Conservation (phyloP, 2,797 vertebrate genomes). For the Buceros bicornis region DNA sequence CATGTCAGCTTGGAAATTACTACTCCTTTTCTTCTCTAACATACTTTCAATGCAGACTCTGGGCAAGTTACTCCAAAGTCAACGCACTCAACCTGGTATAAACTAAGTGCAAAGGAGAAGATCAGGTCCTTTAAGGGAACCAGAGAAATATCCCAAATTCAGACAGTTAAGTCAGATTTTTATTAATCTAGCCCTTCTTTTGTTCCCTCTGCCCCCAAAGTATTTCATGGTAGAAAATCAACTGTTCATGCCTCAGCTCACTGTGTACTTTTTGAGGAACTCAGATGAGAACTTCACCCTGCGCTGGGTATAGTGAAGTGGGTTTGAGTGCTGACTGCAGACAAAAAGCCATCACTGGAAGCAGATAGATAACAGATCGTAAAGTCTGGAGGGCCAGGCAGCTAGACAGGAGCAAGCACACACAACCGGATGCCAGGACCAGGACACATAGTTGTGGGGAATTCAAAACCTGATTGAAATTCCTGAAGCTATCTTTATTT, state of each 20-base stretch:
- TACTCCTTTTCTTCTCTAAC: neutral
- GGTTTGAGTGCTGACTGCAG: neutral
- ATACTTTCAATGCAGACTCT: neutral
- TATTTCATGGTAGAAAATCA: neutral
- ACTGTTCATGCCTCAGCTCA: neutral
- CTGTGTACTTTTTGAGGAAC: neutral
- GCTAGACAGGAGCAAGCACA: neutral
- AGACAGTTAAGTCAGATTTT: neutral
- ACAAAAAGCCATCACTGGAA: neutral
- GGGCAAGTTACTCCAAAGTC: neutral
- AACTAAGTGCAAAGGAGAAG: neutral
- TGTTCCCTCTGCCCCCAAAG: neutral
- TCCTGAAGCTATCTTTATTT: neutral
- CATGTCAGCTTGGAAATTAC: neutral
- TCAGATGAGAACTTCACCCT: neutral
- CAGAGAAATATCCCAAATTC: neutral
- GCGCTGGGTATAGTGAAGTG: neutral
- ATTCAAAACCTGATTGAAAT: slow-evolving; percentile 27
- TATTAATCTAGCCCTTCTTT: neutral
- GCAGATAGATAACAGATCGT: neutral
- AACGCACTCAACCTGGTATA: neutral
- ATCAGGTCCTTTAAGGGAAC: neutral
- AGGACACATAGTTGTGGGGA: neutral
- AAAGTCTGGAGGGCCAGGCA: neutral
- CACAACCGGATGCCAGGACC: neutral